Evolutionary conservation across 2,113 vertebrate genomes (phyloP), one percentile per base, ranked within the genome.

Genomic region (Neotragus moschatus): DNA sequence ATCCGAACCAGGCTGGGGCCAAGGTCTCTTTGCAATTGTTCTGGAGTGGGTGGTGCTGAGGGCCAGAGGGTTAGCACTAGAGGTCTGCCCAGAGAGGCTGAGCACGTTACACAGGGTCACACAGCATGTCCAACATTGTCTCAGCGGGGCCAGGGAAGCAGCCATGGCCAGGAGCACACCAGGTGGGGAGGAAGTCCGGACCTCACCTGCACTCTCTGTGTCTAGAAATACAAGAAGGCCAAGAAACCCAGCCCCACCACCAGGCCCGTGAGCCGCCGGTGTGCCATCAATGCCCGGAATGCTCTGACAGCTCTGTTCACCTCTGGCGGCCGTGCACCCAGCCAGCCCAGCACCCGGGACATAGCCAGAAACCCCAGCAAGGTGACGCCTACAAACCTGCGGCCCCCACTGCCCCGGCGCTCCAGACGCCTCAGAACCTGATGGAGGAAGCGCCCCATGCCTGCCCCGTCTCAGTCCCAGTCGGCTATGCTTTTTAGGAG

Each of bases 191-290:
- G 17, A 21, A 23, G 36, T 30, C 17, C 47, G 51, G n/a, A n/a
- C 66, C 56, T 95, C 70, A 86, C 19, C 75, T 30, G 30, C 1
- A 33, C 96, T 17, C 55, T 97, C 96, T 75, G 97, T 98, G 30
- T 97, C 93, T 55, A 99, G 99, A 99, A 98, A 97, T 98, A 99
- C 98, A 99, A 99, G 98, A 98, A 98, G 70, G 94, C 98, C 0
- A 99, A 98, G 98, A 95, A 97, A 90, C 97, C 96, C 98, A 88
- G 81, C 95, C 98, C 96, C 14, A n/a, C 89, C 36, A 77, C 70
- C 58, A 97, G 98, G 95, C 97, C 97, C 0, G 15, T 91, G 94
- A 97, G 96, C 90, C 97, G 97, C 84, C 84, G 55, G 16, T 97
- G 97, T 16, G 96, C 97, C 0, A 89, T 98, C 96, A 97, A 97